Percentiles rank a stretch among this genome's conserved stretches.
Evolutionary conservation across 2,888 invertebrate genomes (phyloP).

Genomic region (Agonopterix heracliana): DNA sequence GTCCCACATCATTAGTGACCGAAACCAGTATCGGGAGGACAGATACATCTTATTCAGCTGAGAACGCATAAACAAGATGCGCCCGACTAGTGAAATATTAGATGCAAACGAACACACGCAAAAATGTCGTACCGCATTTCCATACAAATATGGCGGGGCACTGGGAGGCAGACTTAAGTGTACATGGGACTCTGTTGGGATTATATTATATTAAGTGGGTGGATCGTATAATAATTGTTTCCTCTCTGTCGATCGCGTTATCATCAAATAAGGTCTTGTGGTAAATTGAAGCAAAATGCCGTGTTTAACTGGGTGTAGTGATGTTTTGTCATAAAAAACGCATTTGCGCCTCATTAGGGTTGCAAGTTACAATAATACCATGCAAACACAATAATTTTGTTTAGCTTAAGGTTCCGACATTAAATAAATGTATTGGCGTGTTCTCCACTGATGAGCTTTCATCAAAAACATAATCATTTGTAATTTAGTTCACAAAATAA

Average conservation of each 20-base stretch:
- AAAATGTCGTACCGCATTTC: slow-evolving; percentile 61
- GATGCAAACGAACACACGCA: slow-evolving; percentile 58
- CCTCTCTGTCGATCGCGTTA: neutral
- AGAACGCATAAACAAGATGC: slow-evolving; percentile 59
- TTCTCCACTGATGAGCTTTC: too few relatives aligned
- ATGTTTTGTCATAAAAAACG: slow-evolving; percentile 2
- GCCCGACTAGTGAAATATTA: slow-evolving; percentile 57
- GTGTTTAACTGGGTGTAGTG: neutral
- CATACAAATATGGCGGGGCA: slow-evolving; percentile 53
- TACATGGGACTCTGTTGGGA: neutral
- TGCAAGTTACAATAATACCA: neutral
- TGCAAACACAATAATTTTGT: neutral
- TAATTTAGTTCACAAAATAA: too few relatives aligned
- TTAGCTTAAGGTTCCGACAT: neutral
- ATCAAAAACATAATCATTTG: too few relatives aligned
- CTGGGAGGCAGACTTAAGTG: neutral
- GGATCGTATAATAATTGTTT: slow-evolving; percentile 1
- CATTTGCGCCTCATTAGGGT: slow-evolving; percentile 1
- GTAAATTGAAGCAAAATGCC: slow-evolving; percentile 1
- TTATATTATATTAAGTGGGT: neutral
- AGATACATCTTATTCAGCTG: slow-evolving; percentile 63
- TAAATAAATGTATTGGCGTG: neutral
- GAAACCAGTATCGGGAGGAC: slow-evolving; percentile 45
- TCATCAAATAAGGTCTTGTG: neutral
- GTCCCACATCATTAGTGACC: slow-evolving; percentile 62